Conservation (phyloP, 2,888 invertebrate species). For the Tyria jacobaeae region DNA sequence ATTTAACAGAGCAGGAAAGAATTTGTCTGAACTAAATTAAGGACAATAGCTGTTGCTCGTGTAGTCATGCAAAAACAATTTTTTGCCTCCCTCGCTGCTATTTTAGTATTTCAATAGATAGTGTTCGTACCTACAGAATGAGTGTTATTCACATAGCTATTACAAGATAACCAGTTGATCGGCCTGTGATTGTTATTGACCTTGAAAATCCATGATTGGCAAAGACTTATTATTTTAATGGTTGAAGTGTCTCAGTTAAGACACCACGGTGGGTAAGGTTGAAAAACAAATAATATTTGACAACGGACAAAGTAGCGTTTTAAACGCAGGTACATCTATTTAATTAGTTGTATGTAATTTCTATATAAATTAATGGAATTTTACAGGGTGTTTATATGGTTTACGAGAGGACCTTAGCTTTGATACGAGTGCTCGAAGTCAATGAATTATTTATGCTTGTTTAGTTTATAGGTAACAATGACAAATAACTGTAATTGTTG, state of each 20-base stretch:
- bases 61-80: slow-evolving; percentile 8
- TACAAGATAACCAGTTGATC: not conserved
- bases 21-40: slow-evolving; percentile 5
- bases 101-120: slow-evolving; percentile 14
- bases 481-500: too few relatives aligned
- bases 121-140: slow-evolving; percentile 19
- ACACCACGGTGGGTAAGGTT: not conserved
- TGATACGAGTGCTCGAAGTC: too few relatives aligned
- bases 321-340: too few relatives aligned
- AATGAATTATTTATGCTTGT: too few relatives aligned
- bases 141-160: slow-evolving; percentile 23
- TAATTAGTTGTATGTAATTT: too few relatives aligned
- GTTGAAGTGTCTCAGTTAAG: not conserved
- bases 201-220: not conserved
- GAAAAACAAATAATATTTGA: not conserved
- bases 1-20: slow-evolving; percentile 1
- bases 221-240: not conserved
- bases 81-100: slow-evolving; percentile 4
- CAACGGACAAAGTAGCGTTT: not conserved
- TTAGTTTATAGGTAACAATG: too few relatives aligned
- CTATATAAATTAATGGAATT: too few relatives aligned
- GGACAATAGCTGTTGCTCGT: not conserved
- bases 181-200: not conserved
- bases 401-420: too few relatives aligned
- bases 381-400: too few relatives aligned